These are phyloP conservation scores for Cataglyphis rosenhaueri DNA, from an alignment of 2,888 invertebrate genomes.

Conservation along the genomic window DNA sequence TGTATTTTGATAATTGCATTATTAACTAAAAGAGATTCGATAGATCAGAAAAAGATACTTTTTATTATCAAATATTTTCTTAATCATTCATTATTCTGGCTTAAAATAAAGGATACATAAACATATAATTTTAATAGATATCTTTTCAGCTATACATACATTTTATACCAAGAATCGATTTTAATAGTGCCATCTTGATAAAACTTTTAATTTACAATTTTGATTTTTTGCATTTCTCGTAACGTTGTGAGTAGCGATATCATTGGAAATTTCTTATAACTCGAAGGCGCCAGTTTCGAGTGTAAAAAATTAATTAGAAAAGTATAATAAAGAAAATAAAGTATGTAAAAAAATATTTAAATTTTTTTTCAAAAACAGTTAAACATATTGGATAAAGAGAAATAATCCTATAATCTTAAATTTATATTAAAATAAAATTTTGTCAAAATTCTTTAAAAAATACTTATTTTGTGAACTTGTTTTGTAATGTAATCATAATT, in stretches of 20 bases:
- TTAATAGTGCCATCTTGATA: background rate
- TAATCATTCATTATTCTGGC: background rate
- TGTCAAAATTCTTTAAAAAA: background rate
- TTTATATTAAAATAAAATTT: background rate
- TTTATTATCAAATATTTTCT: background rate
- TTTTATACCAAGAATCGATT: background rate
- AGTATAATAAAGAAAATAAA: background rate
- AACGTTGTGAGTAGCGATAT: background rate
- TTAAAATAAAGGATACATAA: background rate
- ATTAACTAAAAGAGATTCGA: background rate
- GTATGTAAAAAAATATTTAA: background rate
- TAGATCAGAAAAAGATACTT: background rate
- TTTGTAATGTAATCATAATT: background rate
- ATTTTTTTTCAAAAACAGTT: background rate
- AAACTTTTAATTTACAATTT: background rate
- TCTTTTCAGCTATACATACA: background rate
- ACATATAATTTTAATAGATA: background rate
- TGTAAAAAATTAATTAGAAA: background rate
- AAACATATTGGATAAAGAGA: background rate
- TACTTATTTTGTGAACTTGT: background rate
- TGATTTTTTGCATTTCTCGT: background rate
- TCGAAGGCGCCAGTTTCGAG: background rate
- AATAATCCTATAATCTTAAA: background rate
- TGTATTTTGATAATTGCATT: conserved; percentile 21
- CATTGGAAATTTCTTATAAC: background rate